Base-by-base conservation (phyloP, 2,888 invertebrate species). In the Archaeoteleia sp. region DNA sequence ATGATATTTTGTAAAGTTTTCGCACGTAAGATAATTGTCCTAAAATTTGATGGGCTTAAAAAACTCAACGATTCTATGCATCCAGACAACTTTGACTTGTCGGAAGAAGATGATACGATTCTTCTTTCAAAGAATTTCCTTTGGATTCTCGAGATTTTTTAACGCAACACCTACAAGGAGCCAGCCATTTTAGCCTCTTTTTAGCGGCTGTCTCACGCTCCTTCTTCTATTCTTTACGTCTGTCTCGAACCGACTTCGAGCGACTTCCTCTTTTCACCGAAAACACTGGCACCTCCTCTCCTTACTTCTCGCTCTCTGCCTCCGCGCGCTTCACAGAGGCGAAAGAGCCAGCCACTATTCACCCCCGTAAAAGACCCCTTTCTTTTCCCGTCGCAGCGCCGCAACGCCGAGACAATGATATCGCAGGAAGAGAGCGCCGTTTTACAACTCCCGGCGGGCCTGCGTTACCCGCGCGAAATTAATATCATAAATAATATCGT, bases 401-500 rank as follows among this genome's bases (percentile, higher is more conserved):
- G 70, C 71, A 58, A 67, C 73, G 76, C 78, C 76, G 74, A 83
- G 79, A 84, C 84, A 84, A 84, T 84, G 84, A 83, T 84, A 84
- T 84, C 83, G 78, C 80, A 75, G 76, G 76, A 80, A 79, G 78
- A 80, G 78, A 63, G 62, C 65, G 73, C 70, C 81, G 82, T 82
- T 84, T 84, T 84, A 84, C 82, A 85, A 82, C 83, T 82, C 84
- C 82, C 84, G 72, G 68, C 71, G 81, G 85, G 74, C 73, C 69
- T 71, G 68, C 69, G 71, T 76, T 76, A 75, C 76, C 74, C 73
- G 66, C 72, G 78, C 76, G 74, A 85, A 85, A 85, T 85, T 85
- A 85, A 85, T 85, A 84, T 82, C 85, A 84, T 85, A 85, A 85
- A 85, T 84, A 85, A 84, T 82, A 81, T 82, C 79, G 76, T 80